Percentiles rank a stretch among this genome's conserved stretches.
Evolutionary conservation across 2,888 invertebrate species (phyloP).

Genomic region (Sinotaia quadrata): DNA sequence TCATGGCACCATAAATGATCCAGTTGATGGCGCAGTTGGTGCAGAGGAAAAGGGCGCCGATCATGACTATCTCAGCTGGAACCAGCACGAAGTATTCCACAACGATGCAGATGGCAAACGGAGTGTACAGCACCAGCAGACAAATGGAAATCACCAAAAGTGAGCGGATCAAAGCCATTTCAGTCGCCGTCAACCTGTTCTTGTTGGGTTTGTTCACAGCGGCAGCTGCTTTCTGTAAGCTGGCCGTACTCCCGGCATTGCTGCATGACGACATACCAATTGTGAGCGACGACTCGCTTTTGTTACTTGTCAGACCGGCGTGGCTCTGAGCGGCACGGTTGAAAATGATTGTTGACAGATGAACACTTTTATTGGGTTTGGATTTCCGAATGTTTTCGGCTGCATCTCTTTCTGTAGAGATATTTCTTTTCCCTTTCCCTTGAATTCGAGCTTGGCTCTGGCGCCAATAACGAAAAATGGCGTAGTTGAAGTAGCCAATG

Average conservation of each 20-base stretch:
- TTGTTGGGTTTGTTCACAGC: neutral
- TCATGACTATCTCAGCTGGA: neutral
- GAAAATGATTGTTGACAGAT: too few species aligned
- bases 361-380: too few species aligned
- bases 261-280: too few species aligned
- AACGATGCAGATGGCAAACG: constrained; percentile 5
- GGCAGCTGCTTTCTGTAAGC: neutral
- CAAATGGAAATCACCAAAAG: constrained; percentile 17
- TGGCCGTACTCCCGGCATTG: neutral
- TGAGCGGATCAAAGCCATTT: neutral
- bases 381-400: too few species aligned
- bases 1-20: constrained; percentile 13
- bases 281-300: too few species aligned
- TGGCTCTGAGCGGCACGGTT: too few species aligned
- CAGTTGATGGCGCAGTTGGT: constrained; percentile 8
- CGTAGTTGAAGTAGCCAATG: constrained; percentile 10
- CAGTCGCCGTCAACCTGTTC: neutral
- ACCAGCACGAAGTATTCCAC: neutral
- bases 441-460: too few species aligned
- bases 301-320: too few species aligned
- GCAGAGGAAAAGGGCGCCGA: neutral
- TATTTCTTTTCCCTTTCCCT: too few species aligned
- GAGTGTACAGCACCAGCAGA: constrained; percentile 13
- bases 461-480: constrained; percentile 2
- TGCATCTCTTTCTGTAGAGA: too few species aligned